Conservation (phyloP, 2,113 vertebrate species). For the Oreotrochilus melanogaster region DNA sequence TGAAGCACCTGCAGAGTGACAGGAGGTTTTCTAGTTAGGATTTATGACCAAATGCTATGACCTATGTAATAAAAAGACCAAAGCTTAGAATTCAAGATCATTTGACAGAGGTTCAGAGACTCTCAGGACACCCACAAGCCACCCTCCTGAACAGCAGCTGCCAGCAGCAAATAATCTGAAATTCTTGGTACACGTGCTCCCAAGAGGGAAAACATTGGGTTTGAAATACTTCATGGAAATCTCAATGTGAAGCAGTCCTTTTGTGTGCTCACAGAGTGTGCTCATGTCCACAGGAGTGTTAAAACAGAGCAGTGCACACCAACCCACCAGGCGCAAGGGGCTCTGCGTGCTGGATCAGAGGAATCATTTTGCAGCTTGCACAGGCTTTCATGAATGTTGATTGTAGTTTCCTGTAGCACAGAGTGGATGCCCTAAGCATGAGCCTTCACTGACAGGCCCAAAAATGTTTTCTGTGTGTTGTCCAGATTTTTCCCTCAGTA, state of each 20-base stretch:
- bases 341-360: rapidly evolving
- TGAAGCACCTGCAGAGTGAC: neutral
- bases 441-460: neutral
- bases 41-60: neutral
- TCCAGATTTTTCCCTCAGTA: neutral
- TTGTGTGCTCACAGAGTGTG: neutral
- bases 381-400: neutral
- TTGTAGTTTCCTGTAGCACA: neutral
- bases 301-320: neutral
- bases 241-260: neutral
- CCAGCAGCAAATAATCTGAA: neutral
- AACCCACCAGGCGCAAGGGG: neutral
- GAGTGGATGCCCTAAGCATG: neutral
- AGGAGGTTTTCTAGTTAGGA: neutral
- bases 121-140: neutral
- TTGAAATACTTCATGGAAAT: neutral
- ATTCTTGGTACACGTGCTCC: neutral
- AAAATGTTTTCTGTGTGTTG: neutral
- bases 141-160: neutral
- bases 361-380: neutral
- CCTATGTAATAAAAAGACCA: neutral
- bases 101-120: neutral
- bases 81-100: neutral
- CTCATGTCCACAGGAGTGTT: rapidly evolving
- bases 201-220: rapidly evolving